Evolutionary conservation across 2,113 vertebrate species (phyloP).

Genomic region (Periophthalmus modestus): DNA sequence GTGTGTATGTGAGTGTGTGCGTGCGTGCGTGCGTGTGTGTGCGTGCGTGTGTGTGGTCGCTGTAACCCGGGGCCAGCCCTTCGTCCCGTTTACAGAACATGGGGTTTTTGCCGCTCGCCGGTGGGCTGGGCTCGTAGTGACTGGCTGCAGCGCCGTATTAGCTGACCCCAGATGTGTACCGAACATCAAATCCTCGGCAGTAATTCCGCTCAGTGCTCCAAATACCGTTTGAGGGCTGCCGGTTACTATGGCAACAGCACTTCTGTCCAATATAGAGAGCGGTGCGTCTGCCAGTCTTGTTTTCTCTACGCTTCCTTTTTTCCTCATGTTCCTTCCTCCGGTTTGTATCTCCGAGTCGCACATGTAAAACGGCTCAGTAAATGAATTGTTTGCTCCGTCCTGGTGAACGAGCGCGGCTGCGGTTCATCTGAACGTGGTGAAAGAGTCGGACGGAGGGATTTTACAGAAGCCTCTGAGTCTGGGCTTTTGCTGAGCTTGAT

Average conservation of each 20-base stretch:
- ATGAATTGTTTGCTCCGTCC: conserved; percentile 18
- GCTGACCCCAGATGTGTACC: conserved; percentile 79
- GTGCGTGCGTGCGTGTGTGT: not conserved
- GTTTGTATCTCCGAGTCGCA: conserved; percentile 34
- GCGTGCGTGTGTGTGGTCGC: not conserved
- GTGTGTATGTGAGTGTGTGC: no score
- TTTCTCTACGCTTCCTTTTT: conserved; percentile 16
- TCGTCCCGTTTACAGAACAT: conserved; percentile 28
- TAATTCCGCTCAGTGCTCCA: conserved; percentile 79
- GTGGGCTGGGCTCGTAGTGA: conserved; percentile 31
- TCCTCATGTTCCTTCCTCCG: conserved; percentile 17
- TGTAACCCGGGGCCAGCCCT: conserved; percentile 5
- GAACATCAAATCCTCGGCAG: conserved; percentile 80
- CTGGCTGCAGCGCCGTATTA: conserved; percentile 65
- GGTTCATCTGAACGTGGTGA: conserved; percentile 16
- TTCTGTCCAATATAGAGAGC: conserved; percentile 76
- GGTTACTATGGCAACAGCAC: conserved; percentile 80
- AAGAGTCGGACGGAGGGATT: conserved; percentile 17
- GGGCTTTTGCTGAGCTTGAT: conserved; percentile 26
- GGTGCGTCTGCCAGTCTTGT: conserved; percentile 60
- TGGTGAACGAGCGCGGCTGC: conserved; percentile 1
- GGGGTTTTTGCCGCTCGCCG: conserved; percentile 26
- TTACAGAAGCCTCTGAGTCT: conserved; percentile 6
- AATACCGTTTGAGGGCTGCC: conserved; percentile 76
- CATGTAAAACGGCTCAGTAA: conserved; percentile 37